A percentile compares a stretch with the other conserved stretches of the same genome.
These are phyloP conservation scores for Helarctos malayanus DNA, from an alignment of 2,797 vertebrate species.

Conservation along the genomic window DNA sequence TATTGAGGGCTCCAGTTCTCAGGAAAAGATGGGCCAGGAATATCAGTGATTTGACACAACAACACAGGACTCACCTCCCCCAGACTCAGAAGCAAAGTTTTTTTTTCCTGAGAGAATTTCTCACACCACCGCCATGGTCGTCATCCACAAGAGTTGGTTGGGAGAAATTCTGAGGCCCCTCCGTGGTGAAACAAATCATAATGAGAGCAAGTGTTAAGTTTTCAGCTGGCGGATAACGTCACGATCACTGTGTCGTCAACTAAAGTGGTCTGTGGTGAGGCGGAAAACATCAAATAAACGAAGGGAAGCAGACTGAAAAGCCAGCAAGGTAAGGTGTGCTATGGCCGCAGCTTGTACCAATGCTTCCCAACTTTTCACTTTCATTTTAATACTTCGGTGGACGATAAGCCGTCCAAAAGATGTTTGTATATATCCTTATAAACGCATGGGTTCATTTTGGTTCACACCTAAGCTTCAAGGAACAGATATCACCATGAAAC, in stretches of 20 bases:
- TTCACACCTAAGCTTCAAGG: slow-evolving; percentile 85
- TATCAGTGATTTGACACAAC: neutral
- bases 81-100: neutral
- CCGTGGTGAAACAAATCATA: neutral
- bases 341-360: neutral
- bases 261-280: neutral
- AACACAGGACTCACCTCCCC: neutral
- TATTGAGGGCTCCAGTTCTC: neutral
- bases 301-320: neutral
- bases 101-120: neutral
- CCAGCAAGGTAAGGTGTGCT: neutral
- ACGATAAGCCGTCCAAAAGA: slow-evolving; percentile 72
- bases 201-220: neutral
- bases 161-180: neutral
- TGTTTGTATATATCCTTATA: slow-evolving; percentile 64
- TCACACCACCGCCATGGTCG: neutral
- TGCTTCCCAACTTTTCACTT: slow-evolving; percentile 70
- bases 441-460: slow-evolving; percentile 79
- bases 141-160: neutral
- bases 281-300: neutral
- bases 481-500: slow-evolving; percentile 85
- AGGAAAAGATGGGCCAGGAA: neutral
- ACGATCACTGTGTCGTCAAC: neutral
- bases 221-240: neutral
- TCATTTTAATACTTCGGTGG: slow-evolving; percentile 72